These are phyloP conservation scores for Parasteatoda tepidariorum DNA, from an alignment of 1,140 invertebrate genomes.

Conservation along the genomic window DNA sequence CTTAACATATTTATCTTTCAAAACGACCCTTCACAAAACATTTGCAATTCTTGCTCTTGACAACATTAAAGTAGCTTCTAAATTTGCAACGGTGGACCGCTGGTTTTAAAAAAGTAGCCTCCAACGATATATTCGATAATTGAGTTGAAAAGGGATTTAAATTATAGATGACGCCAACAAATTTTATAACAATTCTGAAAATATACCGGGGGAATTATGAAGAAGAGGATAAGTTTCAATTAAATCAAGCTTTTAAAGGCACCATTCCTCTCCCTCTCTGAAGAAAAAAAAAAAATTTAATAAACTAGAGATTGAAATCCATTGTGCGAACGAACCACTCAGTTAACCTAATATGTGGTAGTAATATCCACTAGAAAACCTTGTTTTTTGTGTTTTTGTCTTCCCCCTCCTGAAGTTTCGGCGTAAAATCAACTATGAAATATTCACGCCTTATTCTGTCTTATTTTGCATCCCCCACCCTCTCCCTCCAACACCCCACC, in stretches of 20 bases:
- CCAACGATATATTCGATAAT: constrained; percentile 40
- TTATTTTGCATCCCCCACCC: constrained; percentile 27
- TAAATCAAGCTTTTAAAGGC: constrained; percentile 40
- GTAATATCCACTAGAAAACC: neutral
- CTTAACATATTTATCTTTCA: too few species aligned
- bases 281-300: constrained; percentile 29
- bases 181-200: neutral
- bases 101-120: too few species aligned
- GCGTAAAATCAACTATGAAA: constrained; percentile 60
- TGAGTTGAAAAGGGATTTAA: constrained; percentile 44
- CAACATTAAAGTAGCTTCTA: too few species aligned
- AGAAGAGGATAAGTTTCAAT: constrained; percentile 51
- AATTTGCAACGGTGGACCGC: too few species aligned
- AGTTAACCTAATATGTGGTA: constrained; percentile 54
- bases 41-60: too few species aligned
- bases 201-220: neutral
- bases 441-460: constrained; percentile 56
- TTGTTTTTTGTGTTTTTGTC: neutral
- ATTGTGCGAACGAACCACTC: constrained; percentile 21
- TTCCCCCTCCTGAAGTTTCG: neutral
- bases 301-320: constrained; percentile 44
- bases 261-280: neutral
- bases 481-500: neutral
- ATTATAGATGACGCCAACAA: constrained; percentile 22
- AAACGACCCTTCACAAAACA: too few species aligned